phyloP scores from a whole-genome alignment of 2,797 vertebrate species.

The Anguilla megastoma region DNA sequence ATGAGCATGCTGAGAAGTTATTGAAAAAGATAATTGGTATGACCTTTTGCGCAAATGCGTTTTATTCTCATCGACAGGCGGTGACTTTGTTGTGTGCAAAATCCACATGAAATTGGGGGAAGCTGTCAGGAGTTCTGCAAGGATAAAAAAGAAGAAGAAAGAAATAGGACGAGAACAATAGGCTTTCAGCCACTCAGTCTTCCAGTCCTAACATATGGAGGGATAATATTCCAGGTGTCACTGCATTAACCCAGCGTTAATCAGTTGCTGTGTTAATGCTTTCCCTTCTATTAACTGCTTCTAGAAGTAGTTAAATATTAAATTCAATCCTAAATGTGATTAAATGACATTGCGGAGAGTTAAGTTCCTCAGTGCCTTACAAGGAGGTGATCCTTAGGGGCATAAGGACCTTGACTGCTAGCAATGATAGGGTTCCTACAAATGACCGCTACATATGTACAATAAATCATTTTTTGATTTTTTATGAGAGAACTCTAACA shows the following conservation, averaged over 20 bases:
- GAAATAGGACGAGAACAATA: not conserved
- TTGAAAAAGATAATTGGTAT: not conserved
- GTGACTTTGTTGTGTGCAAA: not conserved
- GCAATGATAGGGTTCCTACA: not conserved
- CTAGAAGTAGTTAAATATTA: not conserved
- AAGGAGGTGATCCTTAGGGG: not conserved
- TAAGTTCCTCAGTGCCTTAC: not conserved
- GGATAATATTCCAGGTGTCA: not conserved
- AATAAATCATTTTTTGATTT: not conserved
- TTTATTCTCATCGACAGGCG: not conserved
- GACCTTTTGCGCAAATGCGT: not conserved
- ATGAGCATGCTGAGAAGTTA: not conserved
- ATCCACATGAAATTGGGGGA: not conserved
- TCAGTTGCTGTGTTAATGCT: not conserved
- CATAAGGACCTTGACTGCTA: not conserved
- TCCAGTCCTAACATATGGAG: not conserved
- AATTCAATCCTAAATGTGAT: not conserved
- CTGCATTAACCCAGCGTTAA: not conserved
- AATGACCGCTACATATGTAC: not conserved
- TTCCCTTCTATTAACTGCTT: conserved; percentile 7
- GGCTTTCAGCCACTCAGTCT: not conserved
- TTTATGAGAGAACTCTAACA: not conserved
- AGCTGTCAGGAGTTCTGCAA: not conserved
- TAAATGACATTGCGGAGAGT: not conserved
- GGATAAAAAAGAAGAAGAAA: not conserved